Base-by-base conservation (phyloP, 2,797 vertebrate species). In the Pelobates cultripes region DNA sequence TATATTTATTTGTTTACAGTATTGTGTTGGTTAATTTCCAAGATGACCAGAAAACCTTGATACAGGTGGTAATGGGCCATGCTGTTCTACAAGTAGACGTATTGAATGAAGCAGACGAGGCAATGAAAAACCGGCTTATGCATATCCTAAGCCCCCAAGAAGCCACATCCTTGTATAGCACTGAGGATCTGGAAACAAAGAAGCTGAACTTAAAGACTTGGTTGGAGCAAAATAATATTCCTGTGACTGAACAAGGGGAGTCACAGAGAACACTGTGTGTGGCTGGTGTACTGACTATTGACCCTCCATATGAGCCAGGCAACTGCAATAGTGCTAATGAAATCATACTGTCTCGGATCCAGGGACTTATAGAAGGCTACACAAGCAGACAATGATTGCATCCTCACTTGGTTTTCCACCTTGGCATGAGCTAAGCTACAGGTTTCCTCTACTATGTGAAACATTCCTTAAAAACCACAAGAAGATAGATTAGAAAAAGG, bases 271-370 rank as follows among this genome's bases (percentile, higher is more conserved):
- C 86, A 0, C 91, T 99, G 0, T 92, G 88, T 0, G 96, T 99
- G 87, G 97, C 96, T 0, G 93, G 94, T 1, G 94, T 94, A 7
- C 89, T 99, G 78, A 96, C 88, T 0, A 88, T 99, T 17, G 87
- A 89, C 0, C 93, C 97, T 0, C 97, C 97, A 0, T 99, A 98
- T 0, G 72, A 93, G 43, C 88, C 94, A 0, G 94, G 96, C 5
- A 93, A 97, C 88, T 99, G 97, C 89, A 91, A 75, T 88, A 96
- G 97, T 83, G 82, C 91, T 75, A 99, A 98, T 84, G 95, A 98
- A 87, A 97, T 98, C 75, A 96, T 98, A 81, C 89, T 99, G 86
- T 92, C 94, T 40, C 92, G 97, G 1, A 88, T 99, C 43, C 97
- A 97, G 87, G 93, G 88, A 78, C 88, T 97, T 42, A 83, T 97